Evolutionary conservation across 1,140 invertebrate genomes (phyloP), one percentile per base, ranked within the genome.

Genomic region (Venturia canescens): DNA sequence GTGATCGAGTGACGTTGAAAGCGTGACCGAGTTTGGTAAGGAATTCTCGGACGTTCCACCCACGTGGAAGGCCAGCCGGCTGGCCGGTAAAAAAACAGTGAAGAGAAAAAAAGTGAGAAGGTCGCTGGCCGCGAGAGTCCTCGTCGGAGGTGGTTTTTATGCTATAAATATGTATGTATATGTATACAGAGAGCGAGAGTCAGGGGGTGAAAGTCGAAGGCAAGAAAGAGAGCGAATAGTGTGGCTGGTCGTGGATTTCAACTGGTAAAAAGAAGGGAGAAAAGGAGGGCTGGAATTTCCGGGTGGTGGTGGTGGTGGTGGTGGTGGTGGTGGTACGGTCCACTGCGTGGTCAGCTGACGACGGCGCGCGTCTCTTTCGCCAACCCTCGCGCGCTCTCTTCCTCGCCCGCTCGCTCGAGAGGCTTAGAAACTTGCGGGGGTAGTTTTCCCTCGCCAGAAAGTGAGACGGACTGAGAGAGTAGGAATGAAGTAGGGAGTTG

Each of bases 311-410:
- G 87, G 87, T 90, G 89, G 34, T 48, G 87, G 85, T 89, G 80
- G 74, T 80, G 83, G 80, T 86, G 84, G 88, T 87, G 87, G 87
- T 90, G 89, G 38, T 50, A 71, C 50, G 75, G 90, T 91, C 89
- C 90, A 91, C 84, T 87, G 87, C 82, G 86, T 89, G 90, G 90
- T 90, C 90, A 91, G 89, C 88, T 88, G 87, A 86, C 86, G 86
- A 86, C 88, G 88, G 88, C 89, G 89, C 88, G 82, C 83, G 84
- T 34, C 29, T 79, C 48, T 27, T n/a, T 69, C 29, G 34, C 50
- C 29, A 31, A 63, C 70, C 60, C 29, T 29, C 57, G 27, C 26
- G 26, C 16, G 16, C 16, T 15, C 16, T 34, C 72, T 16, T 5
- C 23, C 16, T 57, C 26, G 72, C 50, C 23, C 13, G 34, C 16